These are phyloP conservation scores for Polydesmus complanatus DNA, from an alignment of 2,888 invertebrate genomes.

Conservation along the genomic window DNA sequence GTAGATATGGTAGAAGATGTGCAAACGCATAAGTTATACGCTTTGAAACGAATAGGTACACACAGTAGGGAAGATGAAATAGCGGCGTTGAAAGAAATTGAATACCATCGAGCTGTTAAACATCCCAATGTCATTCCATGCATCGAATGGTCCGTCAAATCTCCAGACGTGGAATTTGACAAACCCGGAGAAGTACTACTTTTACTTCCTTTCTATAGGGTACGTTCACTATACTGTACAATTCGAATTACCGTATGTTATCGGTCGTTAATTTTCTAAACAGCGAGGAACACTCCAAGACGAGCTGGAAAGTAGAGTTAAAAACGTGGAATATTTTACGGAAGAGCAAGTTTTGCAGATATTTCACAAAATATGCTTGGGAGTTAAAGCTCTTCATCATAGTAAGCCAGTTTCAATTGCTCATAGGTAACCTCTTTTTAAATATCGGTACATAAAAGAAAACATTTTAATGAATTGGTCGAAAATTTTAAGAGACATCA, in stretches of 20 bases:
- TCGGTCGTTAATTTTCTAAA: conserved; percentile 16
- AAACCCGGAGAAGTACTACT: conserved; percentile 54
- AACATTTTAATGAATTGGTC: conserved; percentile 1
- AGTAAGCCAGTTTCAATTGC: conserved; percentile 56
- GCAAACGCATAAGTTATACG: conserved; percentile 49
- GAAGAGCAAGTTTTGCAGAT: conserved; percentile 51
- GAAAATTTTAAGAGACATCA: conserved; percentile 49
- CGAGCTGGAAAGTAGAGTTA: conserved; percentile 47
- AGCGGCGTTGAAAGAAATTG: conserved; percentile 54
- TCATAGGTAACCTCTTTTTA: conserved; percentile 38
- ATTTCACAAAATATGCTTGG: conserved; percentile 59
- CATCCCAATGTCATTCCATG: conserved; percentile 60
- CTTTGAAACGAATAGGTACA: conserved; percentile 65
- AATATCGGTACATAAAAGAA: background rate
- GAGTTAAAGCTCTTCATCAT: conserved; percentile 57
- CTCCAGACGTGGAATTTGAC: conserved; percentile 32
- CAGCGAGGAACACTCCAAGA: conserved; percentile 59
- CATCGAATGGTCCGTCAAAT: conserved; percentile 50
- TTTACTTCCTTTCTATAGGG: conserved; percentile 58
- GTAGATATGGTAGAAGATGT: conserved; percentile 60
- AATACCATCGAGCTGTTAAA: conserved; percentile 51
- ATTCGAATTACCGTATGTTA: background rate
- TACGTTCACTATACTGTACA: conserved; percentile 25
- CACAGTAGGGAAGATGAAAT: conserved; percentile 61
- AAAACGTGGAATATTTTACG: conserved; percentile 45